phyloP scores from a whole-genome alignment of 1,140 invertebrate genomes.

The Lordiphosa clarofinis region DNA sequence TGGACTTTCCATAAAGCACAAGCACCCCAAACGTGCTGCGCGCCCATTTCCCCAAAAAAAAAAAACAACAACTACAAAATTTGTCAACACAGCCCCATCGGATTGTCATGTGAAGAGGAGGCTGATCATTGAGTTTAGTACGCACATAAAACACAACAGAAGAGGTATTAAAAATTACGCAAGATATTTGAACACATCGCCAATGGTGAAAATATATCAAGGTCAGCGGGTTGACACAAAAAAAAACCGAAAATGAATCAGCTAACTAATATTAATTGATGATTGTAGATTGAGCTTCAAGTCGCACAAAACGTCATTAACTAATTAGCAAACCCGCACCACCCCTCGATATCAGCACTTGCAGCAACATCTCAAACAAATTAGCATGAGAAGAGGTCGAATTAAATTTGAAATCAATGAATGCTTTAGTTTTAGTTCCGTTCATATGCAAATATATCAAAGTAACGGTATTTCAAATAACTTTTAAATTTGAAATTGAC shows the following conservation, averaged over 20 bases:
- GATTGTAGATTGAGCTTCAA: constrained; percentile 18
- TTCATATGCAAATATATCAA: constrained; percentile 41
- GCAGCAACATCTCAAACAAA: constrained; percentile 10
- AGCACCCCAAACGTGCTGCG: constrained; percentile 33
- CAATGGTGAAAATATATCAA: constrained; percentile 72
- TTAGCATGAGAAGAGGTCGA: constrained; percentile 34
- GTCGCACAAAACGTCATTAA: constrained; percentile 20
- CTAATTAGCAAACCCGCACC: constrained; percentile 36
- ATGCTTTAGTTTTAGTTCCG: constrained; percentile 32
- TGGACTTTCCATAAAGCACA: constrained; percentile 46
- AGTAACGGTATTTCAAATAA: constrained; percentile 42
- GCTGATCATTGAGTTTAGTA: constrained; percentile 47
- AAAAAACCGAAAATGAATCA: constrained; percentile 57
- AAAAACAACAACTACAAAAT: constrained; percentile 13
- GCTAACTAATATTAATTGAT: constrained; percentile 74
- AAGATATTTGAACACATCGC: constrained; percentile 48
- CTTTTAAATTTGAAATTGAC: constrained; percentile 11
- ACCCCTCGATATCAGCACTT: constrained; percentile 15
- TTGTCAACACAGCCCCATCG: constrained; percentile 43
- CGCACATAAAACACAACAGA: constrained; percentile 57
- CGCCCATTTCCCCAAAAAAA: constrained; percentile 21
- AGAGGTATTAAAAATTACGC: constrained; percentile 69
- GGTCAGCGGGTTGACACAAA: constrained; percentile 61
- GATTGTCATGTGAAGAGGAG: constrained; percentile 19
- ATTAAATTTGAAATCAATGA: constrained; percentile 32